Evolutionary conservation across 2,797 vertebrate genomes (phyloP).

Genomic region (Cuculus canorus): DNA sequence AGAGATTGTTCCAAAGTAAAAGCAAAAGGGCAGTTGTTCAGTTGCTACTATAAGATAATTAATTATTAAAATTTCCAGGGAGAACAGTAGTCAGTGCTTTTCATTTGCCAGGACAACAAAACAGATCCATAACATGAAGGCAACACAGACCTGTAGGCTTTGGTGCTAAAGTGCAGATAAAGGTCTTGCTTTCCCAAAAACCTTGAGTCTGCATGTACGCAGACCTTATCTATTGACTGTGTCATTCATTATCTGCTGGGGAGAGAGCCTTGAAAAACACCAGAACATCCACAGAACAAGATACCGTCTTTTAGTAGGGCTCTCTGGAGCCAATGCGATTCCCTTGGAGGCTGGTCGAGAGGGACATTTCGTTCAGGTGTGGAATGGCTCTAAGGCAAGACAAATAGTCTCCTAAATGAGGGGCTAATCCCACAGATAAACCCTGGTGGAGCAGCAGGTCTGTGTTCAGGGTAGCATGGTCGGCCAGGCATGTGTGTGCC

Average conservation of each 20-base stretch:
- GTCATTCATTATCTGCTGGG: conserved; percentile 41
- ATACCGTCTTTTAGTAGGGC: neutral
- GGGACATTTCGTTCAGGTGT: neutral
- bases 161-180: conserved; percentile 11
- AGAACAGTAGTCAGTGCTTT: neutral
- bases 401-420: neutral
- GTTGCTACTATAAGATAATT: neutral
- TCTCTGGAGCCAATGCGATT: conserved; percentile 1
- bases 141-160: neutral
- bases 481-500: neutral
- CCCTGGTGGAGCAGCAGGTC: neutral
- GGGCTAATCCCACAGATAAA: neutral
- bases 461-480: rapidly evolving
- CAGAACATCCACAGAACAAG: conserved; percentile 47
- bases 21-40: neutral
- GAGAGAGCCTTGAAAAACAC: conserved; percentile 57
- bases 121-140: neutral
- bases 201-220: neutral
- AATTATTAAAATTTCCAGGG: neutral
- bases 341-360: neutral
- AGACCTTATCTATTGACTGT: conserved; percentile 17
- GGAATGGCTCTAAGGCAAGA: neutral
- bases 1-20: neutral
- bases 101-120: neutral
- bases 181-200: conserved; percentile 1